Base-by-base conservation (phyloP, 2,797 vertebrate genomes). In the Sorex maritimensis region DNA sequence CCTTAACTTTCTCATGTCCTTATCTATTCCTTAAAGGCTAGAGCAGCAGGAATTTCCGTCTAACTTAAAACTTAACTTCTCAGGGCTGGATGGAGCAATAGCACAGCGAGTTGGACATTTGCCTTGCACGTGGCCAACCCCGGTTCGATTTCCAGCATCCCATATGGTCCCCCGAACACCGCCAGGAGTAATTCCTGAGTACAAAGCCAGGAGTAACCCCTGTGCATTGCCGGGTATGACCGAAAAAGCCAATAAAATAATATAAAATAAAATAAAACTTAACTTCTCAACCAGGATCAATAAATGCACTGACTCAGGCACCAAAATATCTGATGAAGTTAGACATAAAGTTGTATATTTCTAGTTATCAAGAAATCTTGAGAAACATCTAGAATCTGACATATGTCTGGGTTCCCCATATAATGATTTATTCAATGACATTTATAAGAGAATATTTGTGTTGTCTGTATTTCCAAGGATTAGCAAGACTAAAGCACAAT, bases 341-440 rank as follows among this genome's bases (percentile, higher is more conserved):
- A 49, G 69, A 65, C 23, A 78, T 23, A 71, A 52, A 86, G 34
- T 28, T 87, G 11, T n/a, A 6, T 63, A 69, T 92, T 92, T 86
- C 10, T 17, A 86, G 12, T 38, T 67, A 44, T 5, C 4, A 73
- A 63, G 61, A 95, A 90, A n/a, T 72, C 71, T 28, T 30, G 26
- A 3, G 9, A 74, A 80, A 80, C 17, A 72, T 2, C 61, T 58
- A 17, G 72, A 90, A n/a, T 3, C n/a, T 93, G 63, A n/a, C 26
- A 63, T 74, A 83, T 67, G 67, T n/a, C n/a, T 81, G 46, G 15
- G 8, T 23, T 23, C 11, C 2, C 14, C 9, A 15, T 10, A 13
- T 34, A 49, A 28, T 82, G 68, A 71, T 78, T 84, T 93, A 38
- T 71, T 95, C 41, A 77, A 23, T 73, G 55, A 28, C 30, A 81